These are phyloP conservation scores for Aricia artaxerxes DNA, from an alignment of 2,888 invertebrate genomes.

Conservation along the genomic window DNA sequence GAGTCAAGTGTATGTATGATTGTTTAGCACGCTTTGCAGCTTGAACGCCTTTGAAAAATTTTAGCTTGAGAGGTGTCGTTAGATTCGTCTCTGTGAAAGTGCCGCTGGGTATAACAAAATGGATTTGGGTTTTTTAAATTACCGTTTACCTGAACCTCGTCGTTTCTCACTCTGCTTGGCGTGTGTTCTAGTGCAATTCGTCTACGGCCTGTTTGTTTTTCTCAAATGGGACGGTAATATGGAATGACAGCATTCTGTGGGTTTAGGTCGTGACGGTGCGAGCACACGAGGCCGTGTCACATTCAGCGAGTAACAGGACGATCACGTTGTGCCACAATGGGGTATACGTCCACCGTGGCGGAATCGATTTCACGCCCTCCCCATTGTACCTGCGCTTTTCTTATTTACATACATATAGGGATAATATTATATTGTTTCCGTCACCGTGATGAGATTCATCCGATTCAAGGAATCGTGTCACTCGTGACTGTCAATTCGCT, in stretches of 20 bases:
- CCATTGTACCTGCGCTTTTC: constrained; percentile 59
- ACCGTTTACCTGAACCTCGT: not conserved
- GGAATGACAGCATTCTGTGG: constrained; percentile 22
- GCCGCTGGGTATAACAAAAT: not conserved
- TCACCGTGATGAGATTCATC: constrained; percentile 9
- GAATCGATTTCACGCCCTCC: constrained; percentile 68
- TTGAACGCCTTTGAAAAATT: not conserved
- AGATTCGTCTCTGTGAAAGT: not conserved
- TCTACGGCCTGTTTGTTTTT: not conserved
- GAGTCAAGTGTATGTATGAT: not conserved
- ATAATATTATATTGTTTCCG: not conserved
- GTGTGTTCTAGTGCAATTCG: not conserved
- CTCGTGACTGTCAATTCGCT: constrained; percentile 14
- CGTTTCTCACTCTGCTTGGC: not conserved
- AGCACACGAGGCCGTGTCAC: constrained; percentile 58
- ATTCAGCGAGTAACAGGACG: constrained; percentile 56
- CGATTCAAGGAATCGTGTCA: constrained; percentile 4
- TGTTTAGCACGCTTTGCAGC: not conserved
- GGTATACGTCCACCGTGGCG: constrained; percentile 55
- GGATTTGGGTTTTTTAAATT: not conserved
- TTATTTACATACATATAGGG: constrained; percentile 54
- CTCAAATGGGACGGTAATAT: constrained; percentile 10
- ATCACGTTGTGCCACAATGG: constrained; percentile 63
- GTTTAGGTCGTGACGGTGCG: constrained; percentile 55
- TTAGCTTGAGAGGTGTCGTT: not conserved